These are phyloP conservation scores for Apodemus speciosus DNA, from an alignment of 2,113 vertebrate species.

Conservation along the genomic window DNA sequence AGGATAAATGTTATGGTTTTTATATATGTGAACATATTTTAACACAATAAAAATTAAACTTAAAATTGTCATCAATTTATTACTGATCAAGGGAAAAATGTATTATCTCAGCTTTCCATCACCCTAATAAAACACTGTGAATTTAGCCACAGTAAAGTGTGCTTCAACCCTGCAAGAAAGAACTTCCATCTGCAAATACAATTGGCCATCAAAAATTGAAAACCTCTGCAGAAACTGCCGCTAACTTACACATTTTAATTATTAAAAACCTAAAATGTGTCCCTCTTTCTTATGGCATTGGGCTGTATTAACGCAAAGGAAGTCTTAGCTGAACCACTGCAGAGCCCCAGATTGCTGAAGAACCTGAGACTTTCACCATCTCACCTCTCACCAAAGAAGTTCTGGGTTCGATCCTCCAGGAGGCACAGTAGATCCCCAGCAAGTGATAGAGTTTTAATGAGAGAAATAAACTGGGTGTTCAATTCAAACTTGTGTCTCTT, in stretches of 20 bases:
- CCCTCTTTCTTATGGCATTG: not conserved
- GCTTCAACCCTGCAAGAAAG: not conserved
- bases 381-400: not conserved
- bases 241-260: not conserved
- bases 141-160: not conserved
- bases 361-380: not conserved
- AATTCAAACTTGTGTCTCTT: not conserved
- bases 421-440: not conserved
- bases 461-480: not conserved
- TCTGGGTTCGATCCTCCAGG: not conserved
- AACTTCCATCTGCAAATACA: not conserved
- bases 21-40: not conserved
- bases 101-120: not conserved
- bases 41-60: not conserved
- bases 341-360: not conserved
- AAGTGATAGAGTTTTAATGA: not conserved
- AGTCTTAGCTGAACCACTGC: not conserved
- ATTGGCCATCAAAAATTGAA: not conserved
- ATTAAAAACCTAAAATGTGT: not conserved
- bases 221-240: not conserved
- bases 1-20: not conserved
- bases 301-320: not conserved
- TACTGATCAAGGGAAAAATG: not conserved
- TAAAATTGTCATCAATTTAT: not conserved
- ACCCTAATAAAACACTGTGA: not conserved